phyloP scores from a whole-genome alignment of 2,113 vertebrate species.

The Platichthys flesus region DNA sequence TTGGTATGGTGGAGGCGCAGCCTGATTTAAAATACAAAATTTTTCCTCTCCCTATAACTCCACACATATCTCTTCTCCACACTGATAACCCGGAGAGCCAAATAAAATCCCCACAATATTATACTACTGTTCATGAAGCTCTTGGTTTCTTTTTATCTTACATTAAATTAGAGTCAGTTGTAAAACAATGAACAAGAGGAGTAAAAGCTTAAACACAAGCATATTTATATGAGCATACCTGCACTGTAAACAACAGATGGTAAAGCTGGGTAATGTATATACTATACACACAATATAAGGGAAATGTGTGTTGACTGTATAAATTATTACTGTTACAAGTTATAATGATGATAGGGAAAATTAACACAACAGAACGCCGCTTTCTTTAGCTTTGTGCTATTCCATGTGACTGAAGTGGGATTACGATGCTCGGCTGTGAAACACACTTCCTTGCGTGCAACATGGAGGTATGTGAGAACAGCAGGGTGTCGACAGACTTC shows the following conservation, averaged over 20 bases:
- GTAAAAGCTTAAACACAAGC: constrained; percentile 18
- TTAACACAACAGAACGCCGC: constrained; percentile 44
- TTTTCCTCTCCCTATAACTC: constrained; percentile 19
- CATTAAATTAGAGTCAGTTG: background rate
- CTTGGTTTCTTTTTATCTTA: constrained; percentile 7
- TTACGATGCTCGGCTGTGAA: constrained; percentile 57
- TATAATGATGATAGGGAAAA: constrained; percentile 42
- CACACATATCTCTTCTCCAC: constrained; percentile 31
- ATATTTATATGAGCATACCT: constrained; percentile 32
- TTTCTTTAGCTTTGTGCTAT: constrained; percentile 53
- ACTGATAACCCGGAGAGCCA: constrained; percentile 31
- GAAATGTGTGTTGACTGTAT: constrained; percentile 13
- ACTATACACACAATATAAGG: background rate
- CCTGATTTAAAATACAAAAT: constrained; percentile 53
- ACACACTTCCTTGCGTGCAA: constrained; percentile 64
- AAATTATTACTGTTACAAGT: constrained; percentile 50
- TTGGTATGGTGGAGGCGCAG: constrained; percentile 35
- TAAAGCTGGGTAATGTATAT: constrained; percentile 16
- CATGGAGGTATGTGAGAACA: constrained; percentile 52
- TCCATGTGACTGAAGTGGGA: constrained; percentile 52
- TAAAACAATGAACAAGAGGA: constrained; percentile 8
- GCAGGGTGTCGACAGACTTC: constrained; percentile 42
- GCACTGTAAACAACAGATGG: constrained; percentile 57
- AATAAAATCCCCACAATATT: constrained; percentile 31
- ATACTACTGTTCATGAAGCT: constrained; percentile 7